phyloP scores from a whole-genome alignment of 2,113 vertebrate genomes.

The Actenoides hombroni region DNA sequence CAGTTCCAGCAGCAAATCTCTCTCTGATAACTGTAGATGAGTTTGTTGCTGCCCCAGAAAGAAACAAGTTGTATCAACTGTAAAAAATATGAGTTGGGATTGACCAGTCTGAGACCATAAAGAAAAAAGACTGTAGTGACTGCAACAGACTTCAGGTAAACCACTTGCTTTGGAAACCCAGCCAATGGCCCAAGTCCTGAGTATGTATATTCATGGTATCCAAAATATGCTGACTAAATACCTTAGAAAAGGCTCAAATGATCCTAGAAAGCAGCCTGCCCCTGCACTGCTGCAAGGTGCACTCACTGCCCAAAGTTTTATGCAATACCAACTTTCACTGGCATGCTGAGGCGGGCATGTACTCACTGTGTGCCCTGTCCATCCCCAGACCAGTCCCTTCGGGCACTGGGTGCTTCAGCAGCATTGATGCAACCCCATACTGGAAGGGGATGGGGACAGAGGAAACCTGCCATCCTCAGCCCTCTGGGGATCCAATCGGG shows the following conservation, averaged over 20 bases:
- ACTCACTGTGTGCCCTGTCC: neutral
- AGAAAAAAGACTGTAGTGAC: neutral
- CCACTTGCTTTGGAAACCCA: neutral
- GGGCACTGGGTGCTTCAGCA: neutral
- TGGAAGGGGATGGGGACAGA: neutral
- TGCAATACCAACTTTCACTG: rapidly evolving
- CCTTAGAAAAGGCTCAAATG: neutral
- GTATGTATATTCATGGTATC: neutral
- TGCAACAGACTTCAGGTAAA: rapidly evolving
- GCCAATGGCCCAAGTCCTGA: neutral
- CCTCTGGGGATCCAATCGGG: neutral
- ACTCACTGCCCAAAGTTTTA: neutral
- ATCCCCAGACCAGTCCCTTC: neutral
- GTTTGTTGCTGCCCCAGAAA: neutral
- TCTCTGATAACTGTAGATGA: neutral
- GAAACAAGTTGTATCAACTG: neutral
- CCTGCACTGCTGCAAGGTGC: rapidly evolving
- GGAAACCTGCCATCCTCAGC: neutral
- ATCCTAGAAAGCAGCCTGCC: neutral
- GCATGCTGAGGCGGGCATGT: rapidly evolving
- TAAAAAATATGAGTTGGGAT: neutral
- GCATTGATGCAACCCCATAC: neutral
- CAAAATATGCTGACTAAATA: conserved; percentile 14
- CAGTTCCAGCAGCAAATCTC: neutral
- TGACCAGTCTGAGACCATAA: neutral